Base-by-base conservation (phyloP, 2,888 invertebrate genomes). In the Bombyx huttoni region DNA sequence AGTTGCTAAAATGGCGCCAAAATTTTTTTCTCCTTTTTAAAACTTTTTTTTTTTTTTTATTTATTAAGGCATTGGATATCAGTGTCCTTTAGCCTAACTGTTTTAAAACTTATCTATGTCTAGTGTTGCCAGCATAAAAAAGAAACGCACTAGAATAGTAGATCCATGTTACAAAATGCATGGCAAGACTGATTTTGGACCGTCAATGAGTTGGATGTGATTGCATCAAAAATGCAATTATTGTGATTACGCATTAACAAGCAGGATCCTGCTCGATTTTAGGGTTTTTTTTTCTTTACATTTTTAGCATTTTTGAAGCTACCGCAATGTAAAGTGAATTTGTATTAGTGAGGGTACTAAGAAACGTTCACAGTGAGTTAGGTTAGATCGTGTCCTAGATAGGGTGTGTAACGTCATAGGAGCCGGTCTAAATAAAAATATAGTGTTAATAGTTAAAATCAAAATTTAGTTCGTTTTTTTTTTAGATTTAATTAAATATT, bases 401-500 rank as follows among this genome's bases (percentile, higher is more conserved):
- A 84, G 82, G 77, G 70, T 68, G 60, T 72, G 70, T 70, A 75
- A 81, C 86, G 85, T 85, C 86, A 84, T 85, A 82, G 86, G 81
- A 82, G 78, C n/a, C 76, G 69, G 64, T 67, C 68, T 59, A 65
- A 68, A 73, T 55, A 59, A 67, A 61, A 63, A 63, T 56, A 40
- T 57, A 63, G 61, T 61, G 64, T 65, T 68, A 64, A 61, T 58
- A 67, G 60, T 66, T 64, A 64, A 64, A 64, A 63, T 56, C 56
- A 61, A 60, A 57, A 63, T 65, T 70, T 63, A 61, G 56, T 75
- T 74, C 66, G 68, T 24, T 24, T 24, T 70, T 24, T 24, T 70
- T 72, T 40, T 78, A 76, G 72, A 69, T 68, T 73, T 40, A 40
- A 40, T 40, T 40, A 40, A 40, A 10, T 40, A 40, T 7, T 40